These are phyloP conservation scores for Cerceris rybyensis DNA, from an alignment of 2,888 invertebrate species.

Conservation along the genomic window DNA sequence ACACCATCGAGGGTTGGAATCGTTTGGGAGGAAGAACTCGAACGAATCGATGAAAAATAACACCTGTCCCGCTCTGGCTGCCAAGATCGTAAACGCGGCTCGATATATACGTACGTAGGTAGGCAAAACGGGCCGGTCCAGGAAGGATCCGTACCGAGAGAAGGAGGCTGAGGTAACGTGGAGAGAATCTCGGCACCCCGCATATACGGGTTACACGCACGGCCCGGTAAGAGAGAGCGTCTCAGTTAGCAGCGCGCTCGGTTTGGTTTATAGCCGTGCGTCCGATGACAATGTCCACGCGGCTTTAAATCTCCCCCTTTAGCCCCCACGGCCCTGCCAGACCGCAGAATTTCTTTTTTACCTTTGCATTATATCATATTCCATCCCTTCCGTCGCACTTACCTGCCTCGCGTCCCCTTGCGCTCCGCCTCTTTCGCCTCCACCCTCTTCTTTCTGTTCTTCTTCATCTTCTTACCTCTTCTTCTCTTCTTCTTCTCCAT, in stretches of 20 bases:
- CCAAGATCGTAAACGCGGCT: conserved; percentile 60
- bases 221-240: conserved; percentile 50
- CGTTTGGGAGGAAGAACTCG: conserved; percentile 55
- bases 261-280: conserved; percentile 74
- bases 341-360: conserved; percentile 58
- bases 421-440: conserved; percentile 56
- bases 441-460: conserved; percentile 14
- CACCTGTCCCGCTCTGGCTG: conserved; percentile 64
- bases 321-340: conserved; percentile 35
- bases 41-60: conserved; percentile 73
- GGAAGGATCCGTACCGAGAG: conserved; percentile 42
- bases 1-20: conserved; percentile 19
- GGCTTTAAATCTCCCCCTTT: conserved; percentile 74
- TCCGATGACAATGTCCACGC: conserved; percentile 78
- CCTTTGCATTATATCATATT: conserved; percentile 75
- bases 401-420: conserved; percentile 55
- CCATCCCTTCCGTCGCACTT: conserved; percentile 72
- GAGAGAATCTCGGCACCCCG: conserved; percentile 49
- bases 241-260: conserved; percentile 68
- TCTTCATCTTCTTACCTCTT: conserved; percentile 1
- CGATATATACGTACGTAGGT: conserved; percentile 47
- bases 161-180: conserved; percentile 36
- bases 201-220: conserved; percentile 59
- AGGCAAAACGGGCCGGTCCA: conserved; percentile 20
- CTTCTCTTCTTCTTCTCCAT: conserved; percentile 17